A percentile compares a stretch with the other conserved stretches of the same genome.
Evolutionary conservation across 2,888 invertebrate species (phyloP).

Genomic region (Arctia plantaginis): DNA sequence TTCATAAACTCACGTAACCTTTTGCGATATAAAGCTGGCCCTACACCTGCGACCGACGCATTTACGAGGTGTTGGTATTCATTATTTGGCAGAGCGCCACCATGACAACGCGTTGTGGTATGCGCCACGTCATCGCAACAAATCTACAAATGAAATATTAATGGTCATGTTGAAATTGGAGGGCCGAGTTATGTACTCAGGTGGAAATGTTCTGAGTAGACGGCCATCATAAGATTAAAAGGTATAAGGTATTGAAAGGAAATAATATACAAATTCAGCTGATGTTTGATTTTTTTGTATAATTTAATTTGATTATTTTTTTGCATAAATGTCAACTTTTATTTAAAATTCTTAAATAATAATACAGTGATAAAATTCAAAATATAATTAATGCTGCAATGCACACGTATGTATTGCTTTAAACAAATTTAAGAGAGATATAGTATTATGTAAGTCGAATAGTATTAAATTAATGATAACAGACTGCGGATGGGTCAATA

Average conservation of each 20-base stretch:
- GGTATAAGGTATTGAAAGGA: neutral
- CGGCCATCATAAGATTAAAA: neutral
- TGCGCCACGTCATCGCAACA: constrained; percentile 66
- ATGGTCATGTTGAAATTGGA: constrained; percentile 68
- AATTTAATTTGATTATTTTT: no score
- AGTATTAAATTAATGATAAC: neutral
- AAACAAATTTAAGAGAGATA: neutral
- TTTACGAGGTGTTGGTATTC: constrained; percentile 44
- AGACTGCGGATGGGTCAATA: neutral
- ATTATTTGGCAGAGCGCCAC: constrained; percentile 60
- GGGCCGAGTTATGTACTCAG: constrained; percentile 42
- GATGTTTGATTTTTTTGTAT: no score
- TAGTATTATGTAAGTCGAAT: neutral
- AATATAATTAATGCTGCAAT: no score
- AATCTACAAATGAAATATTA: constrained; percentile 71
- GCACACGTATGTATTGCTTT: neutral
- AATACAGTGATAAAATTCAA: no score
- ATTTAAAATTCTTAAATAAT: no score
- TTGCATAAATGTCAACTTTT: no score
- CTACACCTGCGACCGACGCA: constrained; percentile 50
- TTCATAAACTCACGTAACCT: constrained; percentile 35
- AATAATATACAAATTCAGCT: no score
- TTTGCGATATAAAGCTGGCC: constrained; percentile 45
- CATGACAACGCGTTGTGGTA: constrained; percentile 62
- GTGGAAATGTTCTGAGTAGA: constrained; percentile 9